Evolutionary conservation across 2,797 vertebrate genomes (phyloP), one percentile per base, ranked within the genome.

Genomic region (Salmo trutta): DNA sequence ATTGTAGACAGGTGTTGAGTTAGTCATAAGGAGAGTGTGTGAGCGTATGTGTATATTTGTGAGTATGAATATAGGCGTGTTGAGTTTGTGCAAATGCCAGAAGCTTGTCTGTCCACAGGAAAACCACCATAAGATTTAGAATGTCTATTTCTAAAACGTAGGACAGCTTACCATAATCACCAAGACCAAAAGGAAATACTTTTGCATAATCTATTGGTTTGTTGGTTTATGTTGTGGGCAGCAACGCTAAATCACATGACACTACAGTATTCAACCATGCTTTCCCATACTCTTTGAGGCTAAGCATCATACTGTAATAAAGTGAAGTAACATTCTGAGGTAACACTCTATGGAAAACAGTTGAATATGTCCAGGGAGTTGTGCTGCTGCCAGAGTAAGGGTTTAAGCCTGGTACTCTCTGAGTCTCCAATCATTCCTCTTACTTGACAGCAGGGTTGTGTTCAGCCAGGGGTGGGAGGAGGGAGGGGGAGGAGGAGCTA

Each of bases 1-100:
- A 88, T 76, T 75, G 84, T 72, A 51, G 77, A 51, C 75, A 92
- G 91, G 88, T 93, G 91, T 71, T 88, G 77, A 79, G 76, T 79
- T 77, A 83, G 77, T 83, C 89, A 47, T 47, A 47, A 41, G 10
- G 62, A 24, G 36, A 59, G 21, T 7, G 75, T 74, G 76, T 47
- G 21, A 70, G 41, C 51, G n/a, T 8, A 74, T 74, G 75, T 41
- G n/a, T 73, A 73, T 68, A 74, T 33, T 67, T 31, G 52, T 78
- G 77, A 47, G 41, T 3, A 47, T 71, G 47, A 51, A 24, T 5
- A 24, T 24, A 47, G 19, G 17, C 21, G 19, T 71, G 89, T 88
- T 82, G 41, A 47, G 41, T 47, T 82, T 52, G 24, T 59, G 78
- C 65, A 78, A 74, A 67, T 64, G 78, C 83, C 77, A 81, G 75